Evolutionary conservation across 2,113 vertebrate genomes (phyloP).

Genomic region (Danionella cerebrum): DNA sequence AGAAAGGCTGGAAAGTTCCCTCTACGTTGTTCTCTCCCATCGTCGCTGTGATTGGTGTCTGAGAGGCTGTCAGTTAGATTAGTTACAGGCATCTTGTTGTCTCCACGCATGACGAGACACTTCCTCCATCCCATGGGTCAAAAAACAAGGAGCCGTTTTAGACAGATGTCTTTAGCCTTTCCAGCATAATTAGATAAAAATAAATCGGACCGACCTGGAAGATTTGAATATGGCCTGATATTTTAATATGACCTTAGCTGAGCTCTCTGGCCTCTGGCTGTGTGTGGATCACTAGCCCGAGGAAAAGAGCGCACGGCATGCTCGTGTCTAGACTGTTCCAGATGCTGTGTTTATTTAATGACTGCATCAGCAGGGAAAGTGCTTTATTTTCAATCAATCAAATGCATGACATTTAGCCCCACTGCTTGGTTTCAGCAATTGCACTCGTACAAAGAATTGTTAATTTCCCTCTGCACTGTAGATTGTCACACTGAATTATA

Average conservation of each 20-base stretch:
- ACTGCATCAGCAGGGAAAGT: constrained; percentile 12
- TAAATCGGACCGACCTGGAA: neutral
- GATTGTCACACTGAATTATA: neutral
- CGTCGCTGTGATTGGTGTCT: constrained; percentile 55
- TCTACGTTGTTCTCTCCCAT: constrained; percentile 47
- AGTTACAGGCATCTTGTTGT: constrained; percentile 59
- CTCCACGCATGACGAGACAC: constrained; percentile 54
- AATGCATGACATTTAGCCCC: constrained; percentile 11
- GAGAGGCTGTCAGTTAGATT: constrained; percentile 62
- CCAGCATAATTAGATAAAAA: neutral
- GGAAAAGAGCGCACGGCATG: neutral
- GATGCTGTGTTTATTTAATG: constrained; percentile 26
- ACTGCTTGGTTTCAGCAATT: constrained; percentile 14
- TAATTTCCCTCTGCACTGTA: neutral
- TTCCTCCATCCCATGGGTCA: constrained; percentile 41
- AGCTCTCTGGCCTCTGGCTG: neutral
- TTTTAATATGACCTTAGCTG: constrained; percentile 22
- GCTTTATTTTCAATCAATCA: constrained; percentile 17
- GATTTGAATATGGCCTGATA: neutral
- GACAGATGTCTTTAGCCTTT: neutral
- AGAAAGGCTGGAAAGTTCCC: constrained; percentile 47
- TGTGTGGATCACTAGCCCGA: constrained; percentile 1
- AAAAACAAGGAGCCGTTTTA: neutral
- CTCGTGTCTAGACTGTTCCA: constrained; percentile 4
- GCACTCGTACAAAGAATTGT: constrained; percentile 4